Conservation (phyloP, 2,113 vertebrate genomes). For the Oenanthe melanoleuca region DNA sequence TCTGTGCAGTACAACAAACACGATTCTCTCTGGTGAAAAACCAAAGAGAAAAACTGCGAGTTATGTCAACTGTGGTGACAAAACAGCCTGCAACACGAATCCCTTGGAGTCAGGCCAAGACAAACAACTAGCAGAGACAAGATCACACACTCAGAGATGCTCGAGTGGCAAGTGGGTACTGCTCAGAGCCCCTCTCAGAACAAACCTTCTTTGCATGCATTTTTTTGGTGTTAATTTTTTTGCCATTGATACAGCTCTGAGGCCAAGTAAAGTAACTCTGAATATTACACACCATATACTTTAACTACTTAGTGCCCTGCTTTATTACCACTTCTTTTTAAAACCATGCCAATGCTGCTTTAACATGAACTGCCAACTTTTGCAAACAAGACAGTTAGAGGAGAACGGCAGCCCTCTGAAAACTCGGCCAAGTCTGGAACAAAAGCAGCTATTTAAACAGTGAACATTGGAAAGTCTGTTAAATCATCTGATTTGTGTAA, state of each 20-base stretch:
- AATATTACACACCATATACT: background rate
- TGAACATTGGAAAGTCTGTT: conserved; percentile 26
- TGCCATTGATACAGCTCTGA: background rate
- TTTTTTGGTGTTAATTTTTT: conserved; percentile 31
- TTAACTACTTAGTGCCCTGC: conserved; percentile 25
- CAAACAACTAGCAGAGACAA: conserved; percentile 29
- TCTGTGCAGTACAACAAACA: conserved; percentile 21
- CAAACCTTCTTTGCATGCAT: background rate
- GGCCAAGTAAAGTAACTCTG: conserved; percentile 1
- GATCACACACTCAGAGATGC: conserved; percentile 19
- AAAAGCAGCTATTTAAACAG: conserved; percentile 59
- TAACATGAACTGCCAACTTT: background rate
- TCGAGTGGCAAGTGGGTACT: background rate
- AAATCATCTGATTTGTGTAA: conserved; percentile 55
- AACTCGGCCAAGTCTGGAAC: background rate
- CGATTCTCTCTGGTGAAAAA: background rate
- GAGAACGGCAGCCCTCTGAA: background rate
- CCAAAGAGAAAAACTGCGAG: conserved; percentile 26
- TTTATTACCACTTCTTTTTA: background rate
- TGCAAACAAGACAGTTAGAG: background rate
- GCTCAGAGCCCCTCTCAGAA: background rate
- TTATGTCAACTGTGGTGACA: conserved; percentile 38
- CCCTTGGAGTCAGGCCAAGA: conserved; percentile 46
- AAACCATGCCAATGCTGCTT: background rate
- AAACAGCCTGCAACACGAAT: conserved; percentile 43